phyloP scores from a whole-genome alignment of 2,113 vertebrate species.

The Loxodonta africana region DNA sequence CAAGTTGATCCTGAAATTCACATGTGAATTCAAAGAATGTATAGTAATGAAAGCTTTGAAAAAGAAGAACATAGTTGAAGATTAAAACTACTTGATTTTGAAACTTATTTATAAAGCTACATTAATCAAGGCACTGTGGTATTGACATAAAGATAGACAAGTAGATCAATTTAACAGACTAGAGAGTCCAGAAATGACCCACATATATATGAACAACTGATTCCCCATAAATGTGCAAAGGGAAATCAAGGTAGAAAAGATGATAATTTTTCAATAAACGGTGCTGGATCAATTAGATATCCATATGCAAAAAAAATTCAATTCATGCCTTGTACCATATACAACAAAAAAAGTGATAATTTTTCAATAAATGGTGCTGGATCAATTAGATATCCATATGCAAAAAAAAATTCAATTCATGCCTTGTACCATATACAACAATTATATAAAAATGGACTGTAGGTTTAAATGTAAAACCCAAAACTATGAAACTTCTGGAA shows the following conservation, averaged over 20 bases:
- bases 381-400: too few relatives aligned
- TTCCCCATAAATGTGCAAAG: too few relatives aligned
- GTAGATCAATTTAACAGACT: too few relatives aligned
- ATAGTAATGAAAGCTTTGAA: neutral
- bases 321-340: neutral
- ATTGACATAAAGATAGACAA: too few relatives aligned
- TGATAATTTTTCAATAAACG: too few relatives aligned
- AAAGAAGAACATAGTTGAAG: neutral
- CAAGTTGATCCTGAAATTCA: neutral
- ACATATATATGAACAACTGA: too few relatives aligned
- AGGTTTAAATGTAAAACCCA: neutral
- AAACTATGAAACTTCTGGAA: too few relatives aligned
- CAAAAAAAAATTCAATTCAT: neutral
- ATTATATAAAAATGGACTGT: neutral
- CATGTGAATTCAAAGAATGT: neutral
- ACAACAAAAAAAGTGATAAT: neutral
- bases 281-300: too few relatives aligned
- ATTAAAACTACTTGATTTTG: neutral
- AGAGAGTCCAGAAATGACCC: too few relatives aligned
- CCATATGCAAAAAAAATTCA: neutral
- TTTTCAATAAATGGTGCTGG: too few relatives aligned
- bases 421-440: neutral
- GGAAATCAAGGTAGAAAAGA: too few relatives aligned
- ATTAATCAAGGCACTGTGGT: neutral
- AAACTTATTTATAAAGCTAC: neutral